phyloP scores from a whole-genome alignment of 2,113 vertebrate species.

The Chionodraco myersi region DNA sequence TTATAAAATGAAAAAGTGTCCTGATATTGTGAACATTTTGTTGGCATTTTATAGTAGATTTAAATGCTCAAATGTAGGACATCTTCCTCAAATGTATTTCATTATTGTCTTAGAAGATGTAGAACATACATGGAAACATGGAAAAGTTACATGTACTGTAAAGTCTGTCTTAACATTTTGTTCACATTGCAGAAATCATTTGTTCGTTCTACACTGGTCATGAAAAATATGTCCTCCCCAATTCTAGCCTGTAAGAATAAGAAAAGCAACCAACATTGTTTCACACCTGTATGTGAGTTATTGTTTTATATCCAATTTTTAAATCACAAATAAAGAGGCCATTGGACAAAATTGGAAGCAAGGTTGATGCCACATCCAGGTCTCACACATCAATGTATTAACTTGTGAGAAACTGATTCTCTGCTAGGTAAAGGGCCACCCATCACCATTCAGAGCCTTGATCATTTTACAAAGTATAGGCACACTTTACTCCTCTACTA shows the following conservation, averaged over 20 bases:
- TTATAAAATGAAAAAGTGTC: background rate
- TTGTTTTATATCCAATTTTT: background rate
- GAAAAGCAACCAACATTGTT: background rate
- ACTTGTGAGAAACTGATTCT: too few relatives aligned
- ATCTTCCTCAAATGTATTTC: background rate
- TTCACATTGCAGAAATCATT: background rate
- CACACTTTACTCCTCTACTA: constrained; percentile 7
- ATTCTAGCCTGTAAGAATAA: too few relatives aligned
- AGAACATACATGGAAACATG: background rate
- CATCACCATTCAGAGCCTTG: background rate
- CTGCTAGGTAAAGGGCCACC: too few relatives aligned
- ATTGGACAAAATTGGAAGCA: background rate
- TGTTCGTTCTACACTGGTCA: background rate
- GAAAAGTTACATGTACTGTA: background rate
- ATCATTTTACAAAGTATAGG: constrained; percentile 32
- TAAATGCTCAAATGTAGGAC: background rate
- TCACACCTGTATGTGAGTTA: background rate
- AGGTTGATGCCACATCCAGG: too few relatives aligned
- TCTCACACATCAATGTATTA: background rate
- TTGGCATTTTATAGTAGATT: too few relatives aligned
- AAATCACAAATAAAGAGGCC: too few relatives aligned
- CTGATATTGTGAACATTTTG: background rate
- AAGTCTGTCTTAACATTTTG: background rate
- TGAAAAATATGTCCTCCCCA: too few relatives aligned
- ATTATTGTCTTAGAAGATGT: background rate